Evolutionary conservation across 1,140 invertebrate species (phyloP).

Genomic region (Sesamia nonagrioides): DNA sequence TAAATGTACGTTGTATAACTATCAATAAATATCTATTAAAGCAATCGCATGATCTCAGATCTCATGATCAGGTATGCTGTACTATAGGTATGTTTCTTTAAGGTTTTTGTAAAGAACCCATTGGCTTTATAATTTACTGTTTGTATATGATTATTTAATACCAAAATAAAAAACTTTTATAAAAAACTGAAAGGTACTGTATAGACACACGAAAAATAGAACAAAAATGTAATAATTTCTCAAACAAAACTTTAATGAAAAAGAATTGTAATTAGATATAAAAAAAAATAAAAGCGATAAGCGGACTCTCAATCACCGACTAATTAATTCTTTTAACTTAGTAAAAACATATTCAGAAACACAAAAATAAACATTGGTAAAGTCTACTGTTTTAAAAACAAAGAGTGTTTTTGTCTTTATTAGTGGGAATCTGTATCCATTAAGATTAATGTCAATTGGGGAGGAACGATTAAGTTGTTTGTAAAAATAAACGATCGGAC

Average conservation of each 20-base stretch:
- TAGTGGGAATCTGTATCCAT: constrained; percentile 42
- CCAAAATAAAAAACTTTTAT: too few relatives aligned
- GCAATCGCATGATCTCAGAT: too few relatives aligned
- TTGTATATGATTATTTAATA: too few relatives aligned
- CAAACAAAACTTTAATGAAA: not conserved
- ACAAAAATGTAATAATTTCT: too few relatives aligned
- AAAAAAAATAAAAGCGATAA: not conserved
- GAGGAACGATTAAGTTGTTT: constrained; percentile 48
- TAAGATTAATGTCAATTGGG: constrained; percentile 52
- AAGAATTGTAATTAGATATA: not conserved
- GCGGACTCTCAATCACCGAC: not conserved
- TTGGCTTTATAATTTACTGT: too few relatives aligned
- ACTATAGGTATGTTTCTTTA: too few relatives aligned
- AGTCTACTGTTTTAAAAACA: constrained; percentile 6
- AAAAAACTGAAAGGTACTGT: too few relatives aligned
- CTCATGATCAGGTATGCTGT: too few relatives aligned
- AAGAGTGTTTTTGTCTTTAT: constrained; percentile 50
- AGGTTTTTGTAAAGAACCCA: too few relatives aligned
- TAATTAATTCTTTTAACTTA: not conserved
- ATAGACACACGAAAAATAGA: too few relatives aligned
- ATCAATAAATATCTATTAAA: too few relatives aligned
- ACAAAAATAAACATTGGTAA: not conserved
- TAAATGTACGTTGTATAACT: too few relatives aligned
- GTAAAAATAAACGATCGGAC: constrained; percentile 33
- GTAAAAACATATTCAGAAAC: not conserved